Evolutionary conservation across 1,140 invertebrate genomes (phyloP).

Genomic region (Microplitis mediator): DNA sequence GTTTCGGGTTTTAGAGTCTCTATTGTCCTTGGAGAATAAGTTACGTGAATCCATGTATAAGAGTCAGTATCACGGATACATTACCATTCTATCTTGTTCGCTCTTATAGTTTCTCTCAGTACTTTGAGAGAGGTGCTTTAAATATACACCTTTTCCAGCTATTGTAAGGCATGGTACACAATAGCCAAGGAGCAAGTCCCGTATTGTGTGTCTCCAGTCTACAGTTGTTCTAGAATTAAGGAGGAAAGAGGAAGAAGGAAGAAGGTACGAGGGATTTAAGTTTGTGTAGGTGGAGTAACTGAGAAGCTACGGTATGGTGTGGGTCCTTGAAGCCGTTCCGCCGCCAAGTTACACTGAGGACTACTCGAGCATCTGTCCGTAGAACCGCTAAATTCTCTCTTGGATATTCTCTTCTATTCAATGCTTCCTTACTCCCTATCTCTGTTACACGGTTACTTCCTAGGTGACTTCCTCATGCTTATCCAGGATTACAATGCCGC

Average conservation of each 20-base stretch:
- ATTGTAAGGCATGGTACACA: conserved; percentile 44
- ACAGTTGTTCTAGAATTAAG: conserved; percentile 26
- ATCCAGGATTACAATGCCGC: conserved; percentile 43
- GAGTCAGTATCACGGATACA: conserved; percentile 30
- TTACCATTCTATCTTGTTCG: conserved; percentile 34
- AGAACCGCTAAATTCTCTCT: conserved; percentile 49
- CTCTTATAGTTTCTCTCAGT: conserved; percentile 4
- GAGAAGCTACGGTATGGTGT: neutral
- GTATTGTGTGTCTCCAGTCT: conserved; percentile 50
- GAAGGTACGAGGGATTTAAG: neutral
- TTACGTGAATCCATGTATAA: conserved; percentile 22
- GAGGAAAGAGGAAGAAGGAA: conserved; percentile 10
- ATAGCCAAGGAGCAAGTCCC: conserved; percentile 45
- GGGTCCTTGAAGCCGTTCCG: conserved; percentile 26
- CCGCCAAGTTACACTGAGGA: conserved; percentile 38
- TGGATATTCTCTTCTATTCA: conserved; percentile 43
- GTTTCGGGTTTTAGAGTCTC: no score
- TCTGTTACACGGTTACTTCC: neutral
- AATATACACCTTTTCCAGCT: conserved; percentile 55
- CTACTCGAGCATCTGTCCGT: conserved; percentile 51
- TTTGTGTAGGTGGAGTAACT: neutral
- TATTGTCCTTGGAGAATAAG: neutral
- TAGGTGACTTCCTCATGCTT: neutral
- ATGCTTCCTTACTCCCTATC: neutral
- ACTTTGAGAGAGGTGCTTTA: conserved; percentile 49